Conservation (phyloP, 2,888 invertebrate genomes). For the Thymelicus acteon region DNA sequence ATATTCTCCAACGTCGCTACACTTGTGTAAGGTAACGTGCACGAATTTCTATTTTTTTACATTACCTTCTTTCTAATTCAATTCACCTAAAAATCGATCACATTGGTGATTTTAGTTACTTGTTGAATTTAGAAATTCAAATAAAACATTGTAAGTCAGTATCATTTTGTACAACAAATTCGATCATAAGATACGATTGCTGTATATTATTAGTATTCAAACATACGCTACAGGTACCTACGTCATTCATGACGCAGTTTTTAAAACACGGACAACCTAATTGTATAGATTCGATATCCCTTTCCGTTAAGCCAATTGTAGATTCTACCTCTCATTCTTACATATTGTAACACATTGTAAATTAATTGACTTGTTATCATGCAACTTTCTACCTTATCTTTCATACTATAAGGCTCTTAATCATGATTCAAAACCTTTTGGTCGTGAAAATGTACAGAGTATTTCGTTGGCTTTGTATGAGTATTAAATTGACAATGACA, state of each 20-base stretch:
- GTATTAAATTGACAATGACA: constrained; percentile 69
- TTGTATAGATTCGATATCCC: constrained; percentile 44
- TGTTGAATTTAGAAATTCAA: no score
- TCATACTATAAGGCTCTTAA: constrained; percentile 42
- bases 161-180: no score
- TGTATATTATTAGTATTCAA: constrained; percentile 19
- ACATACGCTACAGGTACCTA: constrained; percentile 24
- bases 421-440: constrained; percentile 26
- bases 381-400: constrained; percentile 35
- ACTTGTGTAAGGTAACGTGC: no score
- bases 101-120: no score
- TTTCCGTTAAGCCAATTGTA: constrained; percentile 44
- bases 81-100: no score
- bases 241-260: constrained; percentile 26
- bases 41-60: no score
- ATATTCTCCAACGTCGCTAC: no score
- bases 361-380: constrained; percentile 44
- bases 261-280: constrained; percentile 35
- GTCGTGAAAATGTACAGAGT: constrained; percentile 6
- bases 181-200: constrained; percentile 8
- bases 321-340: constrained; percentile 42
- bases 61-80: no score
- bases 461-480: constrained; percentile 52
- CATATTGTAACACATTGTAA: constrained; percentile 54
- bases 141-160: no score